Evolutionary conservation across 1,140 invertebrate genomes (phyloP), one percentile per base, ranked within the genome.

Genomic region (Neodiprion pinetum): DNA sequence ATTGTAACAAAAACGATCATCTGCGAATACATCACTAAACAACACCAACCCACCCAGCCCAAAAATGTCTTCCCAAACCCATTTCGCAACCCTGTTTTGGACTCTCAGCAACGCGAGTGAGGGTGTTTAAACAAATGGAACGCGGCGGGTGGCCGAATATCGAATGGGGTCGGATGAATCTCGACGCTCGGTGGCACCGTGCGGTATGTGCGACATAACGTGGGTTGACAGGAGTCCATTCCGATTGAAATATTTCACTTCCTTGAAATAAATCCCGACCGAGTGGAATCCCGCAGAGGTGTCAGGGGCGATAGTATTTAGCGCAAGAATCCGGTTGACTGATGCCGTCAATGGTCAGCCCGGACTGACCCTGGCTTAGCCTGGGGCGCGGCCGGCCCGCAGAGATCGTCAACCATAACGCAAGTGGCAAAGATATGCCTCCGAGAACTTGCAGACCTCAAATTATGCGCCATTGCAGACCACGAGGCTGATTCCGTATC

Each of bases 251-350:
- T 61, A 61, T 61, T 61, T 61, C 53, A 61, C 53, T 61, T 61
- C 8, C 11, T 17, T 61, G n/a, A 61, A 61, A 61, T 61, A 61
- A 61, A 61, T 61, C 53, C 53, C 11, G 11, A 61, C 53, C 11
- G 53, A 61, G n/a, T 61, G 53, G 53, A 61, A 61, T 61, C n/a
- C 53, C 53, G n/a, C 53, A 12, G 53, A 61, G 53, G 53, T 61
- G 53, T 61, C 53, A 17, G 11, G 11, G 53, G n/a, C 67, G 14
- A 69, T 47, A 47, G 73, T 74, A 74, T 74, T 70, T 74, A 70
- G 74, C 69, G 74, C 74, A 70, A 74, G 74, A 74, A 74, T 74
- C 67, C 74, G 69, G 74, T 67, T 71, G 47, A 69, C 69, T 70
- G 67, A 21, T 69, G 67, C 67, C 21, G 67, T 69, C 40, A 21